phyloP scores from a whole-genome alignment of 23 tunicate species.

The Pegea sp. region DNA sequence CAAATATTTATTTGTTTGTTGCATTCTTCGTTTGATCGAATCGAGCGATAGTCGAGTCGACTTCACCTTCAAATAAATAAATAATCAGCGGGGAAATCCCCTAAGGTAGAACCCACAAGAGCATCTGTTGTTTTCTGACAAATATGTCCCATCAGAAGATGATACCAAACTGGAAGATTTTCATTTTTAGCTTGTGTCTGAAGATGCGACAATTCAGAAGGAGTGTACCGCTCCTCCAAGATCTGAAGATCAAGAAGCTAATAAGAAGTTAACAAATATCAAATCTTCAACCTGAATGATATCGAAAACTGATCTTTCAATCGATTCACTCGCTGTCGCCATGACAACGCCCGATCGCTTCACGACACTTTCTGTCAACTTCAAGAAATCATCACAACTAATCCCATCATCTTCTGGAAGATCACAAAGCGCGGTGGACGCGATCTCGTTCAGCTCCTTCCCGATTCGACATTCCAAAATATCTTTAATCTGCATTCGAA shows the following conservation, averaged over 20 bases:
- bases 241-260: constrained; percentile 12
- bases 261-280: background rate
- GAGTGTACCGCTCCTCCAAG: constrained; percentile 32
- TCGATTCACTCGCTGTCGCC: constrained; percentile 45
- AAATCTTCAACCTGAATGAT: constrained; percentile 40
- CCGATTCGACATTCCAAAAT: constrained; percentile 93
- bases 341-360: constrained; percentile 18
- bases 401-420: constrained; percentile 81
- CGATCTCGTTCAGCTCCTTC: constrained; percentile 67
- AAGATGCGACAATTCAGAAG: constrained; percentile 41
- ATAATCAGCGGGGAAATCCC: background rate
- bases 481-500: constrained; percentile 42
- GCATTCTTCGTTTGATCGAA: constrained; percentile 86
- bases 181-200: constrained; percentile 67
- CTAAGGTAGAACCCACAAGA: background rate
- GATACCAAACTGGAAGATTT: constrained; percentile 91
- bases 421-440: constrained; percentile 67
- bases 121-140: constrained; percentile 93
- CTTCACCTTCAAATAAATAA: constrained; percentile 39
- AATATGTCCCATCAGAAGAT: constrained; percentile 68
- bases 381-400: constrained; percentile 61
- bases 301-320: constrained; percentile 77
- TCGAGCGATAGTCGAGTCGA: constrained; percentile 80
- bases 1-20: constrained; percentile 81
- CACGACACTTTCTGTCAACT: constrained; percentile 42